Evolutionary conservation across 2,797 vertebrate species (phyloP).

Genomic region (Phalloptychus januarius): DNA sequence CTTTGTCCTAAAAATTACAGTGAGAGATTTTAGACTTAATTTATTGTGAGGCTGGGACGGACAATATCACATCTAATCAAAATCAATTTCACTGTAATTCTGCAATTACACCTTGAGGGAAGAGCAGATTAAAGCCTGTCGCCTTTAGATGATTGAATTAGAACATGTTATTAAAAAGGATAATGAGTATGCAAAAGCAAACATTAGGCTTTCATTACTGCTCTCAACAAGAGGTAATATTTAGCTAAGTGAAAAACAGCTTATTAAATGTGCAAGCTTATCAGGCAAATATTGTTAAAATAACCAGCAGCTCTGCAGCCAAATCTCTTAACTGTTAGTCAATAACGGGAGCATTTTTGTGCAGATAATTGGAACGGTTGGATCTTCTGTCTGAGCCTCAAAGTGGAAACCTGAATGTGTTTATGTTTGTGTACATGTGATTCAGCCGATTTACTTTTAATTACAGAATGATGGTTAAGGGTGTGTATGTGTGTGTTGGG

Average conservation of each 20-base stretch:
- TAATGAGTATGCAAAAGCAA: conserved; percentile 77
- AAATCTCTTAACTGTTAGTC: conserved; percentile 56
- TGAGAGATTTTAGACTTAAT: conserved; percentile 10
- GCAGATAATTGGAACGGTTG: conserved; percentile 59
- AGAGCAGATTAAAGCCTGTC: conserved; percentile 67
- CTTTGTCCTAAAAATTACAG: neutral
- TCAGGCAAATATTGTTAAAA: conserved; percentile 70
- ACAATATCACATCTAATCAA: conserved; percentile 62
- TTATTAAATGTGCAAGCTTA: conserved; percentile 73
- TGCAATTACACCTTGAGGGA: conserved; percentile 69
- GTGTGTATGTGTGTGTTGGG: conserved; percentile 6
- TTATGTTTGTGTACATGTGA: neutral
- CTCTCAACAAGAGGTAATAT: conserved; percentile 73
- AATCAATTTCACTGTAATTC: conserved; percentile 69
- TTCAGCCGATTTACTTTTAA: conserved; percentile 25
- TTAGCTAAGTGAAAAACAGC: conserved; percentile 67
- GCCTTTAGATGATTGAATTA: conserved; percentile 75
- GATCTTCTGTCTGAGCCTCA: conserved; percentile 24
- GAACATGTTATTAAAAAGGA: conserved; percentile 78
- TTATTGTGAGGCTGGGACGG: conserved; percentile 27
- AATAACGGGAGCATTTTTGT: conserved; percentile 49
- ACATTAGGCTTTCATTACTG: conserved; percentile 74
- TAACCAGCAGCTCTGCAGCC: conserved; percentile 47
- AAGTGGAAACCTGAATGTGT: conserved; percentile 15
- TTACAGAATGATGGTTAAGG: conserved; percentile 17